These are phyloP conservation scores for Pachypeltis micranthus DNA, from an alignment of 1,140 invertebrate species.

Conservation along the genomic window DNA sequence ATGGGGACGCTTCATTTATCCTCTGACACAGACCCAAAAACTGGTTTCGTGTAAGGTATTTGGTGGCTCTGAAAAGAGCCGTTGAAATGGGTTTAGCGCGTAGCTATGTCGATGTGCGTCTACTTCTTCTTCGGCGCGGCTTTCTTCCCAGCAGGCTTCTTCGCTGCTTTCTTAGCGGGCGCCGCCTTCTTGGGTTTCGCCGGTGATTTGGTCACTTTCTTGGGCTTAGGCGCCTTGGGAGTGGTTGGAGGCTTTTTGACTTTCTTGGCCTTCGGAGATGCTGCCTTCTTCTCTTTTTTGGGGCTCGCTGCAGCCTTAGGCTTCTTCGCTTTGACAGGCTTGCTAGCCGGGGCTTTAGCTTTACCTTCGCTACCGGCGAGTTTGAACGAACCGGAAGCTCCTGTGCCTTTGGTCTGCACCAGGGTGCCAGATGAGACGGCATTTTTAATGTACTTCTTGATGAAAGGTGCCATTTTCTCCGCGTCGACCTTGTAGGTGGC, in stretches of 20 bases:
- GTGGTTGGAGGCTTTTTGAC: conserved; percentile 19
- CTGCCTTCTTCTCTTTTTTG: background rate
- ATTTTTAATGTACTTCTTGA: conserved; percentile 35
- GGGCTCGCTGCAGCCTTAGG: conserved; percentile 3
- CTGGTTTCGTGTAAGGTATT: too few species aligned
- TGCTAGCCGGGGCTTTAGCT: conserved; percentile 20
- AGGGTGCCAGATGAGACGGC: conserved; percentile 34
- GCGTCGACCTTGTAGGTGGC: conserved; percentile 38
- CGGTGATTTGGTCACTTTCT: conserved; percentile 25
- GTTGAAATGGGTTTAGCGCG: conserved; percentile 18
- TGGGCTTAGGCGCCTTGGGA: conserved; percentile 24
- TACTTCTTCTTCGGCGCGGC: conserved; percentile 21
- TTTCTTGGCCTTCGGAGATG: conserved; percentile 21
- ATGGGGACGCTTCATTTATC: too few species aligned
- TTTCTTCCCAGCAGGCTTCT: too few species aligned
- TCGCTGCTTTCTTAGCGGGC: conserved; percentile 22
- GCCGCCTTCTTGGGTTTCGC: conserved; percentile 20
- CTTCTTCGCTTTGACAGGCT: conserved; percentile 21
- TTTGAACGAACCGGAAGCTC: conserved; percentile 38
- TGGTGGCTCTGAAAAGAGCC: conserved; percentile 33
- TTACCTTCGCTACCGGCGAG: conserved; percentile 23
- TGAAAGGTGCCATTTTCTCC: conserved; percentile 35
- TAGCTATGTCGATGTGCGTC: background rate
- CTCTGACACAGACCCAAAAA: too few species aligned
- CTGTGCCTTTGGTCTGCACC: conserved; percentile 37